Evolutionary conservation across 2,888 invertebrate species (phyloP).

Genomic region (Apomyelois bistriatella): DNA sequence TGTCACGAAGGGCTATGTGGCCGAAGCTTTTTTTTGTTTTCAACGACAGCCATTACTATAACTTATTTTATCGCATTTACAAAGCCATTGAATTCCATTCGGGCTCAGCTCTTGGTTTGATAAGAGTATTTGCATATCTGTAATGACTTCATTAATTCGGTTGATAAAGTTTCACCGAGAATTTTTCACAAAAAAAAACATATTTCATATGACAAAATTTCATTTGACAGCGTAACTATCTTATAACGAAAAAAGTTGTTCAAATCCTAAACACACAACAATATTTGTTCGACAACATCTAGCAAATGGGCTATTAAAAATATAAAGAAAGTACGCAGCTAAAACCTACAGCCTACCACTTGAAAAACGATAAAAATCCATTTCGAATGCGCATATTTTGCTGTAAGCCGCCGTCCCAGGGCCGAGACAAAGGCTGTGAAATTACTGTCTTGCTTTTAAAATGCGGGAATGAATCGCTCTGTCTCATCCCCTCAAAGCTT

Average conservation of each 20-base stretch:
- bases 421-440: slow-evolving; percentile 72
- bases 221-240: no score
- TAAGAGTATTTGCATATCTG: no score
- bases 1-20: neutral
- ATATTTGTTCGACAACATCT: slow-evolving; percentile 18
- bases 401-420: slow-evolving; percentile 51
- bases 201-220: no score
- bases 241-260: no score
- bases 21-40: neutral
- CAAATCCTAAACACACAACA: slow-evolving; percentile 4
- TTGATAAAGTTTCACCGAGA: no score
- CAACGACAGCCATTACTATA: no score
- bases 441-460: slow-evolving; percentile 77
- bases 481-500: slow-evolving; percentile 75
- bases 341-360: slow-evolving; percentile 56
- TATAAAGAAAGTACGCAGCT: slow-evolving; percentile 42
- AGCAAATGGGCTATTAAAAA: slow-evolving; percentile 35
- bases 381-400: slow-evolving; percentile 75
- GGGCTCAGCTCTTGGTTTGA: no score
- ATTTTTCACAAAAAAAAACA: no score
- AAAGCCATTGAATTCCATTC: no score
- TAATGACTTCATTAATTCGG: no score
- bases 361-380: slow-evolving; percentile 72
- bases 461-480: slow-evolving; percentile 75
- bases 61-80: no score